Evolutionary conservation across 2,888 invertebrate species (phyloP).

Genomic region (Oxyteleia sp.): DNA sequence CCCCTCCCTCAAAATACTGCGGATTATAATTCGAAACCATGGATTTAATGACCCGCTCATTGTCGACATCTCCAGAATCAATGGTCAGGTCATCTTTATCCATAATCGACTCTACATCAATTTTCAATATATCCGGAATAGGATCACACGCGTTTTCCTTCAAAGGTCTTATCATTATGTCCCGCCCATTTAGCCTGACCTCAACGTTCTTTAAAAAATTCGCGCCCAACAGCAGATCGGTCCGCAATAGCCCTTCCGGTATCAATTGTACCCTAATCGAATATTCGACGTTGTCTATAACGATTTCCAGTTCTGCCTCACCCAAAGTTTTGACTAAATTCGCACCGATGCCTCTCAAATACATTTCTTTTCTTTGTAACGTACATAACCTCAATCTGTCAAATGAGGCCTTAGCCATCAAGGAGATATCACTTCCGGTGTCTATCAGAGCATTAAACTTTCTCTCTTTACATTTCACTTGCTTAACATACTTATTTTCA

Average conservation of each 20-base stretch:
- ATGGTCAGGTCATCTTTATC: not conserved
- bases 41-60: not conserved
- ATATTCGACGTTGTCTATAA: not conserved
- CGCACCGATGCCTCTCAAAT: conserved; percentile 1
- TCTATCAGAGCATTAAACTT: conserved; percentile 2
- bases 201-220: not conserved
- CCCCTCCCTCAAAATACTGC: not conserved
- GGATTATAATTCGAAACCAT: not conserved
- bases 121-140: not conserved
- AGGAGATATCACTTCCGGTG: conserved; percentile 3
- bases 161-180: not conserved
- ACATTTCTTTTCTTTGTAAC: not conserved
- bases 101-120: not conserved
- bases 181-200: too few species aligned
- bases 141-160: not conserved
- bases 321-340: conserved; percentile 1
- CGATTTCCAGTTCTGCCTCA: not conserved
- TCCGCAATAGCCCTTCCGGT: conserved; percentile 1
- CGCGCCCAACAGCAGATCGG: conserved; percentile 1
- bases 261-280: not conserved
- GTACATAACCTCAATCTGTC: not conserved
- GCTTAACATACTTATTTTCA: conserved; percentile 10
- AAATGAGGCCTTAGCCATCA: not conserved
- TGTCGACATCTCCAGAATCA: not conserved
- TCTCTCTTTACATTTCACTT: not conserved